Conservation (phyloP, 2,888 invertebrate genomes). For the Ophion ellenae region DNA sequence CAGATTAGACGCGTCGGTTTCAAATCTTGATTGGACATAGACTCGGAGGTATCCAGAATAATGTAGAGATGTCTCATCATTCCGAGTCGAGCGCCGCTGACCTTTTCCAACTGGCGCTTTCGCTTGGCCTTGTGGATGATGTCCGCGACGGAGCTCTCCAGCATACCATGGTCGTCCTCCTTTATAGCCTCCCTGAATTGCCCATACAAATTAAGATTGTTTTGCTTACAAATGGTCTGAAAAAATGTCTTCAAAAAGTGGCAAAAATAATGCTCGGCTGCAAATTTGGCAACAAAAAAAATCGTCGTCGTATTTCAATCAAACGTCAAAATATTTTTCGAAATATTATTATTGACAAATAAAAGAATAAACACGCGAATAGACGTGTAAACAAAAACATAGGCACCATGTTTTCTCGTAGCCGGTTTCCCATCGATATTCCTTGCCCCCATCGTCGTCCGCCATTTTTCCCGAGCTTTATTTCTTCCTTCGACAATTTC, state of each 20-base stretch:
- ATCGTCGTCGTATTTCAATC: background rate
- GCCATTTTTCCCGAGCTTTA: slow-evolving; percentile 89
- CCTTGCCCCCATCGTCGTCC: slow-evolving; percentile 92
- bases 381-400: slow-evolving; percentile 35
- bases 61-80: slow-evolving; percentile 99
- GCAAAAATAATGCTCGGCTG: too few relatives aligned
- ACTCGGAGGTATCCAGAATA: slow-evolving; percentile 96
- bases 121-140: slow-evolving; percentile 95
- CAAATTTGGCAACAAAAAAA: too few relatives aligned
- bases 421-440: slow-evolving; percentile 97
- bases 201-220: background rate
- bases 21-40: slow-evolving; percentile 97
- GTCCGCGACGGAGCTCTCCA: slow-evolving; percentile 95
- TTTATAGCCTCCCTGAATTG: slow-evolving; percentile 93
- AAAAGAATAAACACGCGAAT: slow-evolving; percentile 10
- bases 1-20: slow-evolving; percentile 96
- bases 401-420: slow-evolving; percentile 95
- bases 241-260: background rate
- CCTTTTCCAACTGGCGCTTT: slow-evolving; percentile 89
- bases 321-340: background rate
- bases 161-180: slow-evolving; percentile 97
- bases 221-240: background rate
- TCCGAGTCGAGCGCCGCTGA: slow-evolving; percentile 93
- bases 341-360: slow-evolving; percentile 4
- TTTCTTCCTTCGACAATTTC: slow-evolving; percentile 62